phyloP scores from a whole-genome alignment of 2,113 vertebrate genomes.

The Oplegnathus fasciatus region DNA sequence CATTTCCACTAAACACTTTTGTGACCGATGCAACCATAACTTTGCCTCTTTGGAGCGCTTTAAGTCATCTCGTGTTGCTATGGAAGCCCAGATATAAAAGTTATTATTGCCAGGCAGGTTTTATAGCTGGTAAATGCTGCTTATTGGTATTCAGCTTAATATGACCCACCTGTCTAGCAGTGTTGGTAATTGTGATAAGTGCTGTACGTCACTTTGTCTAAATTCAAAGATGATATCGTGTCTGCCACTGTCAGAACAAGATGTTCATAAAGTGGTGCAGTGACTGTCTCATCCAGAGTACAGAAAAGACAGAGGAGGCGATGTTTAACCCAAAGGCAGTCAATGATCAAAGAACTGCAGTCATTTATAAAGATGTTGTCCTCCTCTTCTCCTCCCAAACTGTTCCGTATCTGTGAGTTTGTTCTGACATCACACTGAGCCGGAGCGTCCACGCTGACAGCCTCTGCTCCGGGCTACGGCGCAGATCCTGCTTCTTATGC shows the following conservation, averaged over 20 bases:
- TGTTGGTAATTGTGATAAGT: background rate
- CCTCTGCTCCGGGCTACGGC: slow-evolving; percentile 7
- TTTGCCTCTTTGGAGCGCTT: background rate
- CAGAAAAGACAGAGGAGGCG: background rate
- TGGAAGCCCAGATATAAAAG: background rate
- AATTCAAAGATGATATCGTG: background rate
- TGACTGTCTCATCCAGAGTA: background rate
- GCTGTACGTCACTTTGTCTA: background rate
- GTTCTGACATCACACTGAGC: slow-evolving; percentile 33
- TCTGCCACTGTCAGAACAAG: background rate
- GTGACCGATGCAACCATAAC: background rate
- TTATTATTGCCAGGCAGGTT: background rate
- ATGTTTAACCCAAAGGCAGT: slow-evolving; percentile 22
- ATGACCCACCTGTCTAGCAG: background rate
- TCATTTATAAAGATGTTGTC: slow-evolving; percentile 15
- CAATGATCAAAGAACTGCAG: slow-evolving; percentile 15
- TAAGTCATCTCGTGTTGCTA: background rate
- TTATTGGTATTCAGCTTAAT: too few relatives aligned
- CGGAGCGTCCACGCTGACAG: slow-evolving; percentile 4
- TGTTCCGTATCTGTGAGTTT: slow-evolving; percentile 21
- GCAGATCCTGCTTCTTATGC: slow-evolving; percentile 6
- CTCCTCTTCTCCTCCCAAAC: slow-evolving; percentile 21
- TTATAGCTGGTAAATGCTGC: background rate
- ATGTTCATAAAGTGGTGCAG: background rate
- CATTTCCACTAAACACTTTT: too few relatives aligned